These are phyloP conservation scores for Astreopora myriophthalma DNA, from an alignment of 64 coral and sea anemone genomes.

Conservation along the genomic window DNA sequence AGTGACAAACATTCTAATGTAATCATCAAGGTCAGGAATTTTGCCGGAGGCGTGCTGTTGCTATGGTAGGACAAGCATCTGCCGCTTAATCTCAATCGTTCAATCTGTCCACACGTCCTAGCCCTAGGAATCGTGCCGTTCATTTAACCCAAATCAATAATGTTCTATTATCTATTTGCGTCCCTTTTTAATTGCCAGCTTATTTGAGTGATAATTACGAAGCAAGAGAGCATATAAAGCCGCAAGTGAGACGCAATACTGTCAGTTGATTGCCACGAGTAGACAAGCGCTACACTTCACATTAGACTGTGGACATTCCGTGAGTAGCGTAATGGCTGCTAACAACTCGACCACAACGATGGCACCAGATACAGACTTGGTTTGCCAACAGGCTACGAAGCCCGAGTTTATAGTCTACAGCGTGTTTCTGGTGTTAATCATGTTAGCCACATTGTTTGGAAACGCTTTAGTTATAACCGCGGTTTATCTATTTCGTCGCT, in stretches of 20 bases:
- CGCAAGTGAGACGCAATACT: neutral
- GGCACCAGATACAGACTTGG: neutral
- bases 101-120: constrained; percentile 16
- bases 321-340: neutral
- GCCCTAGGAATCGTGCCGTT: constrained; percentile 9
- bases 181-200: constrained; percentile 42
- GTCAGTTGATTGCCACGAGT: neutral
- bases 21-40: constrained; percentile 40
- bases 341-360: neutral
- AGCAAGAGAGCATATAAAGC: constrained; percentile 2
- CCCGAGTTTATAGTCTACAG: constrained; percentile 38
- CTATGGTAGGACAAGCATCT: constrained; percentile 21
- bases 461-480: constrained; percentile 58
- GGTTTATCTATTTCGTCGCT: constrained; percentile 59
- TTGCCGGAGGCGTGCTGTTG: neutral
- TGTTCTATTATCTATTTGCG: constrained; percentile 28
- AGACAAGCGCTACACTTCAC: neutral
- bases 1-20: constrained; percentile 18
- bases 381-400: neutral
- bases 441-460: constrained; percentile 69
- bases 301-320: neutral
- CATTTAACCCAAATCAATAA: constrained; percentile 42
- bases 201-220: constrained; percentile 52
- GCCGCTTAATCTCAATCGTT: neutral
- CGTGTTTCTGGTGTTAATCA: constrained; percentile 49